These are phyloP conservation scores for Xenops minutus DNA, from an alignment of 2,797 vertebrate genomes.

Conservation along the genomic window DNA sequence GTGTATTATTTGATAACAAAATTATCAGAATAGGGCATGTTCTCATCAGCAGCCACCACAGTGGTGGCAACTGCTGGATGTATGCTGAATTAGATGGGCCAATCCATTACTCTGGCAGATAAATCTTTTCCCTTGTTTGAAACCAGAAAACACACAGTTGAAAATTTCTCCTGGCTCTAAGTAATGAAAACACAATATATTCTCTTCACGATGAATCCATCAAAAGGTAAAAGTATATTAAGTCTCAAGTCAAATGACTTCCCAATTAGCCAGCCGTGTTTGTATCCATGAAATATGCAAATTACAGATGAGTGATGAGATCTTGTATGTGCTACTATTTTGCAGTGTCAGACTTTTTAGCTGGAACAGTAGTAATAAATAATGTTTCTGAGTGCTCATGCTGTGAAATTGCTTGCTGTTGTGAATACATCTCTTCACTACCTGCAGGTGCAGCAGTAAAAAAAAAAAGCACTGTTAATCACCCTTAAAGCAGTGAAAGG, in stretches of 20 bases:
- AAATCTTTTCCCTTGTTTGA: slow-evolving; percentile 38
- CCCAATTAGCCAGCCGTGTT: slow-evolving; percentile 15
- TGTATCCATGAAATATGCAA: slow-evolving; percentile 38
- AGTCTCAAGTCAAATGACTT: slow-evolving; percentile 26
- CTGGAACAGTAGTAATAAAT: background rate
- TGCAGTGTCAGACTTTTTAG: slow-evolving; percentile 40
- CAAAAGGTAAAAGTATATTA: slow-evolving; percentile 42
- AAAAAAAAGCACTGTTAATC: slow-evolving; percentile 14
- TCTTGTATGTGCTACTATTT: slow-evolving; percentile 7
- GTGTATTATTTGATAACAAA: background rate
- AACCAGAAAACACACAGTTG: slow-evolving; percentile 4
- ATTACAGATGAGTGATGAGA: slow-evolving; percentile 27
- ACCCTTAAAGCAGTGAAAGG: background rate
- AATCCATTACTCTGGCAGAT: background rate
- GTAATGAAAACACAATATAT: slow-evolving; percentile 23
- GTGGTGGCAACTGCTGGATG: background rate
- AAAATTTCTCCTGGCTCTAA: slow-evolving; percentile 20
- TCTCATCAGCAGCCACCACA: background rate
- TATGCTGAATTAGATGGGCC: background rate
- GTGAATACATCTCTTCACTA: slow-evolving; percentile 23
- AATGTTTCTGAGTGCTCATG: background rate
- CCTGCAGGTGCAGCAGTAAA: background rate
- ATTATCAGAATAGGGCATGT: background rate
- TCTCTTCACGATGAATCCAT: background rate
- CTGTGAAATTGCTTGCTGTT: slow-evolving; percentile 39